Base-by-base conservation (phyloP, 2,888 invertebrate genomes). In the Rhabditoides inermis region DNA sequence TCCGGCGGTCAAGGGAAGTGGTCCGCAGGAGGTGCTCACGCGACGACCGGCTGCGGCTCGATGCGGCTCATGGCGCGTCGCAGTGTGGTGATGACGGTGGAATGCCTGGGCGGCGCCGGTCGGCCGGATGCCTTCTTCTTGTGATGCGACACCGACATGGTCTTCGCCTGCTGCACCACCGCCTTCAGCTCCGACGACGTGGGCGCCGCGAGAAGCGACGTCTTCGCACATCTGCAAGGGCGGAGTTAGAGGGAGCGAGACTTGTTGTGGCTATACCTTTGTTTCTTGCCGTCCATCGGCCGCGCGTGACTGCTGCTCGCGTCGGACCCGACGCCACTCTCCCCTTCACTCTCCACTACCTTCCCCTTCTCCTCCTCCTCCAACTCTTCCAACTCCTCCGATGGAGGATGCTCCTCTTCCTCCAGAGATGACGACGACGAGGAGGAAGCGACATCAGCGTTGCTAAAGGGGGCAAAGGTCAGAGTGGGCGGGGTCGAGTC, bases 141-240 rank as follows among this genome's bases (percentile, higher is more conserved):
- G 18, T 32, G 58, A 23, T 60, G 59, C 1, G 61, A 58, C 7
- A 54, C 54, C 4, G 53, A 53, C 47, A 56, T 58, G n/a, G 63
- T 66, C 50, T 66, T 66, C 12, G 59, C 51, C 23, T 52, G 48
- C 22, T 58, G 50, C 22, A 66, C 61, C 4, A 62, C 65, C 3
- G 61, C 63, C 54, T 63, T 62, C 60, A 66, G 56, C 49, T 66
- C 63, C 10, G 52, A 35, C 1, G 65, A 63, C 23, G 65, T 61
- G 41, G 65, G 65, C 36, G 63, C 56, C n/a, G 58, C 61, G 22
- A 63, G 53, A 0, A 66, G 61, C 5, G 65, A 66, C 3, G 65
- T 66, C 41, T 66, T 66, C 10, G 65, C 56, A 44, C 60, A 53
- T 10, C 63, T 49, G 26, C 42, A 42, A 7, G 47, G 41, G 6